Conservation (phyloP, 2,888 invertebrate genomes). For the Conistra vaccinii region DNA sequence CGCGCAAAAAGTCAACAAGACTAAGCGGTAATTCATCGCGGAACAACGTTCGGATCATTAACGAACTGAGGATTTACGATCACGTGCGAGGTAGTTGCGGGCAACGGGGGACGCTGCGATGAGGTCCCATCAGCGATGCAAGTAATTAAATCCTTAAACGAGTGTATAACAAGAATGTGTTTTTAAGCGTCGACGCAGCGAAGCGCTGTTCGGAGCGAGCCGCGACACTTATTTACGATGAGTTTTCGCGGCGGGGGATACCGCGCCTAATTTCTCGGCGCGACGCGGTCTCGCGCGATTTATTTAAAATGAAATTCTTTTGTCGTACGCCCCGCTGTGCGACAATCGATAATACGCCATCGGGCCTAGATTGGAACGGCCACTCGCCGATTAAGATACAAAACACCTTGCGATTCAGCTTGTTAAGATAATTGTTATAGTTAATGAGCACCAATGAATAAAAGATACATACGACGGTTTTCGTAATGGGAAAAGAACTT, state of each 20-base stretch:
- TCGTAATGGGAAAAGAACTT: conserved; percentile 19
- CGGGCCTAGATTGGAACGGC: conserved; percentile 83
- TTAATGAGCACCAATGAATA: conserved; percentile 71
- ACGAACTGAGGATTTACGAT: conserved; percentile 88
- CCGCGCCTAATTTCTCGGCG: conserved; percentile 88
- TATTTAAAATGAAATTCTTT: conserved; percentile 88
- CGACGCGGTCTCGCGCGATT: conserved; percentile 89
- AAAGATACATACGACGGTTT: conserved; percentile 37
- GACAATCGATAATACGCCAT: conserved; percentile 85
- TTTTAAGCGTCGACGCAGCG: conserved; percentile 81
- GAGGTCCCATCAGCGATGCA: conserved; percentile 82
- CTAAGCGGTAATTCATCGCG: conserved; percentile 87
- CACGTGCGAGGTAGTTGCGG: conserved; percentile 79
- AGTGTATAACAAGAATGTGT: conserved; percentile 89
- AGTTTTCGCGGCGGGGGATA: conserved; percentile 89
- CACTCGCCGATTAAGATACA: conserved; percentile 85
- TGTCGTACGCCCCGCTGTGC: conserved; percentile 87
- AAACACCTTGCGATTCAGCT: conserved; percentile 80
- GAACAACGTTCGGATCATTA: conserved; percentile 86
- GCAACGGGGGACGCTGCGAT: conserved; percentile 61
- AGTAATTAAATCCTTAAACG: conserved; percentile 90
- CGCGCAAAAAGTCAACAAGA: conserved; percentile 85
- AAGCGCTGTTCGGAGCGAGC: conserved; percentile 75
- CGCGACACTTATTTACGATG: conserved; percentile 89
- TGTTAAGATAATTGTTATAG: conserved; percentile 76